Conservation (phyloP, 2,113 vertebrate genomes). For the Carettochelys insculpta region DNA sequence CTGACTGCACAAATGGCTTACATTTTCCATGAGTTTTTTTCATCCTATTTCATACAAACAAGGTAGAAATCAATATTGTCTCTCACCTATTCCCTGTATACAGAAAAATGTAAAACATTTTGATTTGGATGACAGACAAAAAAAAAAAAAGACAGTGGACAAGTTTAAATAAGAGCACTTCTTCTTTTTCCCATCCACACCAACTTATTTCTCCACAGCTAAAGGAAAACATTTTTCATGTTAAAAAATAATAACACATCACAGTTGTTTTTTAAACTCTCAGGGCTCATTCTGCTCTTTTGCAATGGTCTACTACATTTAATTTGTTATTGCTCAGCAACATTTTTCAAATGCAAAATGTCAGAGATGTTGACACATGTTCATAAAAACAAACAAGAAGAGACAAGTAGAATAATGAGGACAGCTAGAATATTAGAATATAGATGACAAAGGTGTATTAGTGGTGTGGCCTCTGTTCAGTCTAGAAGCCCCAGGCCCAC, state of each 20-base stretch:
- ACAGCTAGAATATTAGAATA: slow-evolving; percentile 51
- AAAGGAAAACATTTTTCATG: not conserved
- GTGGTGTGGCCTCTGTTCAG: slow-evolving; percentile 74
- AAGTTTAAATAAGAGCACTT: slow-evolving; percentile 6
- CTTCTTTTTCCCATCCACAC: not conserved
- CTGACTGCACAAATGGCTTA: not conserved
- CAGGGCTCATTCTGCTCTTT: not conserved
- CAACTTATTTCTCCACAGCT: not conserved
- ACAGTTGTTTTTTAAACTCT: not conserved
- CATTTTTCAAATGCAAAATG: not conserved
- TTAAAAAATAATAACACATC: not conserved
- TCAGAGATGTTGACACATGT: slow-evolving; percentile 31
- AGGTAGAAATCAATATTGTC: not conserved
- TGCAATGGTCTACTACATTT: not conserved
- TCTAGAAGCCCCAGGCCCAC: too few species aligned
- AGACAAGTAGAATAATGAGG: slow-evolving; percentile 44
- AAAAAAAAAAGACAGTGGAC: not conserved
- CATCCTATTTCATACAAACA: not conserved
- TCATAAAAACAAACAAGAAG: slow-evolving; percentile 36
- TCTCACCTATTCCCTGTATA: not conserved
- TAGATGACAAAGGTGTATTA: slow-evolving; percentile 64
- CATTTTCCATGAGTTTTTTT: not conserved
- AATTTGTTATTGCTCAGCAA: not conserved
- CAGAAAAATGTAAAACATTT: not conserved
- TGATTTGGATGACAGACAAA: not conserved